Conservation (phyloP, 92 coral and sea anemone species). For the Parazoanthus atlanticus region DNA sequence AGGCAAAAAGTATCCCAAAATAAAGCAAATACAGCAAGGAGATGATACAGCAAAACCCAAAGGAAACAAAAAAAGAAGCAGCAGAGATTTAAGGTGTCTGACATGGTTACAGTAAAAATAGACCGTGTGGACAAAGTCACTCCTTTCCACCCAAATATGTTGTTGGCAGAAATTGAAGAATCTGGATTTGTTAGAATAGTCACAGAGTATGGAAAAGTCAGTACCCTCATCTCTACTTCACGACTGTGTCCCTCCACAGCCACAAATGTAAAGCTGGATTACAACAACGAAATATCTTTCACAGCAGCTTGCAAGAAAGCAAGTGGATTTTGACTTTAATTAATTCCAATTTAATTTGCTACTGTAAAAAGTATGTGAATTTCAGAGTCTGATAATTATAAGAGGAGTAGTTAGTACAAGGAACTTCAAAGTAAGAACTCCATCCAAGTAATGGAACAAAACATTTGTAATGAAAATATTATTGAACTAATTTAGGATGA, state of each 20-base stretch:
- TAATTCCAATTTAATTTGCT: too few species aligned
- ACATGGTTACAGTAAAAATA: conserved; percentile 47
- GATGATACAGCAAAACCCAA: conserved; percentile 49
- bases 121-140: conserved; percentile 50
- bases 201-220: conserved; percentile 48
- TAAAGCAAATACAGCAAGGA: conserved; percentile 42
- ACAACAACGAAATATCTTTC: too few species aligned
- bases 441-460: too few species aligned
- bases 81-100: conserved; percentile 34
- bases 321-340: too few species aligned
- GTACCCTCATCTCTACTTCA: conserved; percentile 37
- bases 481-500: too few species aligned
- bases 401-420: too few species aligned
- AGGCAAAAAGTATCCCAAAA: conserved; percentile 36
- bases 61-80: conserved; percentile 46
- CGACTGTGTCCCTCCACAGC: conserved; percentile 45
- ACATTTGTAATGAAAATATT: too few species aligned
- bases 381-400: too few species aligned
- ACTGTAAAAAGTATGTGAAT: too few species aligned
- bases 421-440: too few species aligned
- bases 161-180: conserved; percentile 42
- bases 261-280: conserved; percentile 31
- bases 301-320: too few species aligned
- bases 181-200: conserved; percentile 43
- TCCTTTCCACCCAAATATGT: conserved; percentile 51